Base-by-base conservation (phyloP, 92 coral and sea anemone genomes). In the Epizoanthus scotinus region DNA sequence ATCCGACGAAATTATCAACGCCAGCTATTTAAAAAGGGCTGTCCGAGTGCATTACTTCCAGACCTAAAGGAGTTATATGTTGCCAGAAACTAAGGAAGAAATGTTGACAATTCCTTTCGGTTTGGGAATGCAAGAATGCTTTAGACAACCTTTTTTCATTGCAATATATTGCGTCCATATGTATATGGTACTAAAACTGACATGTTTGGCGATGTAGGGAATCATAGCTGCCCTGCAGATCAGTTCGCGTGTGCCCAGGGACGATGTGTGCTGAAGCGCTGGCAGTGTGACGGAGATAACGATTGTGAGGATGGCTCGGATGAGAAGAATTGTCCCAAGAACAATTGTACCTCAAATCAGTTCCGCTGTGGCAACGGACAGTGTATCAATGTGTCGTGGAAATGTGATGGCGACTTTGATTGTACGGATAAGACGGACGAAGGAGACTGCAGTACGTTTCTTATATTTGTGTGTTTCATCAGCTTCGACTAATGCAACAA, bases 341-440 rank as follows among this genome's bases (percentile, higher is more conserved):
- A 74, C 24, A 85, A 79, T 81, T 92, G 97, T 40, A 79, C 85
- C 12, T 40, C 62, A 7, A 12, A 42, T 20, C 91, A 90, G 89
- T 92, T 90, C 60, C 88, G 87, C 8, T 92, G 97, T 64, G 12
- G 44, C 24, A 53, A 80, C 55, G 90, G 94, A 24, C 54, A 42
- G 67, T 90, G 94, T 68, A 80, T 90, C 20, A 63, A 65, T 57
- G 61, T 81, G 26, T 26, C 73, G 6, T 88, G 92, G 94, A 63
- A 61, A 21, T 95, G 99, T 62, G 98, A 95, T 69, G 94, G 99
- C 6, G 91, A 73, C 47, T 56, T 59, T 18, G 98, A 95, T 78
- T 95, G 99, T 65, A 70, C 27, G 6, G 92, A 91, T 86, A 84
- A 82, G 55, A 78, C 88, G 27, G 99, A 95, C 63, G 99, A 95